Percentiles rank a stretch among this genome's conserved stretches.
Conservation (phyloP, 2,888 invertebrate species). For the Habrosyne pyritoides region DNA sequence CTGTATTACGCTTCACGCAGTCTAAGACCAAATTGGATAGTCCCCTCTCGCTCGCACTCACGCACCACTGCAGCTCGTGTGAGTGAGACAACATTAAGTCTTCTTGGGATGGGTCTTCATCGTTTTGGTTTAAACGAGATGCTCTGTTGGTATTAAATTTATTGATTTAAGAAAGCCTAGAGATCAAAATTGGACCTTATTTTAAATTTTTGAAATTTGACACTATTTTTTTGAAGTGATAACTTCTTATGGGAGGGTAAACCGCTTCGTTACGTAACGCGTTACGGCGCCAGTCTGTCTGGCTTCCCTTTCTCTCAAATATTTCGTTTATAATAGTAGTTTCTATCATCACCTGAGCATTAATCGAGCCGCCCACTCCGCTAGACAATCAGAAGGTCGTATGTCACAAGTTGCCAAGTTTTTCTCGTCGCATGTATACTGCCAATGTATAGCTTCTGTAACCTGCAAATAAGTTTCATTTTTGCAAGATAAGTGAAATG, state of each 20-base stretch:
- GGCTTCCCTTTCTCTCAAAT: too few relatives aligned
- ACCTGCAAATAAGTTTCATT: too few relatives aligned
- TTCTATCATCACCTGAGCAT: slow-evolving; percentile 45
- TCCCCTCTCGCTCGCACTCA: slow-evolving; percentile 43
- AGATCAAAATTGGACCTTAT: not conserved
- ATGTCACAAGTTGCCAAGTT: slow-evolving; percentile 20
- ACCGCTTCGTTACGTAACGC: too few relatives aligned
- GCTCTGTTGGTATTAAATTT: slow-evolving; percentile 30
- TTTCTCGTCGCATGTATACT: slow-evolving; percentile 9
- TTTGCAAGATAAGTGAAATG: too few relatives aligned
- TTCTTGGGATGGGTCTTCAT: not conserved
- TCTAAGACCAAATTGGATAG: slow-evolving; percentile 39
- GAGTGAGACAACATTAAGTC: slow-evolving; percentile 32
- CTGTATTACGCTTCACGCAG: slow-evolving; percentile 37
- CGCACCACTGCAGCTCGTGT: slow-evolving; percentile 52
- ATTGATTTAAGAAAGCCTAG: not conserved
- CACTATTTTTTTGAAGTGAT: too few relatives aligned
- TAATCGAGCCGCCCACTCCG: slow-evolving; percentile 55
- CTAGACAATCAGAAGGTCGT: slow-evolving; percentile 42
- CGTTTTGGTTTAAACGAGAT: slow-evolving; percentile 21
- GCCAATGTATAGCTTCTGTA: slow-evolving; percentile 39
- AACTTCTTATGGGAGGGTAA: too few relatives aligned
- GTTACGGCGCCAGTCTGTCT: too few relatives aligned
- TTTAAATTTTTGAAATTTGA: too few relatives aligned
- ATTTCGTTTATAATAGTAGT: too few relatives aligned